phyloP scores from a whole-genome alignment of 2,113 vertebrate genomes.

The Todiramphus chloris region DNA sequence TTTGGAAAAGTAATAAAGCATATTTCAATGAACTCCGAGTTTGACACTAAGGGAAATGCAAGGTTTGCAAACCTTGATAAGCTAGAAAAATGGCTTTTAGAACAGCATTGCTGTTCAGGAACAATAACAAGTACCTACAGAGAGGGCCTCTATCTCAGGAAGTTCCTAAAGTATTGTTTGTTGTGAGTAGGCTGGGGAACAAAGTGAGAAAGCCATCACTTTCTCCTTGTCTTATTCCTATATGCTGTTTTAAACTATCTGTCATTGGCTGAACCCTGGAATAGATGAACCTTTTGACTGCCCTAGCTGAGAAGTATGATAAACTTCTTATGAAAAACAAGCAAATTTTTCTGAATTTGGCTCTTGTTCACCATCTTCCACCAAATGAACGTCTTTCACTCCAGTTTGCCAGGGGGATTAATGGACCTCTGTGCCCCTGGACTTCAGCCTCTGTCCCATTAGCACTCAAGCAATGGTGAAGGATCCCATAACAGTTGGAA shows the following conservation, averaged over 20 bases:
- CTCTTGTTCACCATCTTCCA: not conserved
- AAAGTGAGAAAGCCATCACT: not conserved
- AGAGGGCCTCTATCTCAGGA: not conserved
- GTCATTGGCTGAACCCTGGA: not conserved
- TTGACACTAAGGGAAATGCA: not conserved
- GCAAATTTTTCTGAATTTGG: not conserved
- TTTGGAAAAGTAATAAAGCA: not conserved
- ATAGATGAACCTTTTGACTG: not conserved
- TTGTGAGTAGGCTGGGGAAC: not conserved
- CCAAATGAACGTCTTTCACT: not conserved
- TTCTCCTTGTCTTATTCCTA: not conserved
- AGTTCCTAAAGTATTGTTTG: not conserved
- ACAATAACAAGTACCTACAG: not conserved
- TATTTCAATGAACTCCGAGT: not conserved
- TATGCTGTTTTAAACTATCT: not conserved
- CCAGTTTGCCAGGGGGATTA: not conserved
- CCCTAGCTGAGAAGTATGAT: not conserved
- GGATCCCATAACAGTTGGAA: not conserved
- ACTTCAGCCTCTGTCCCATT: not conserved
- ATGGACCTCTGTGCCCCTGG: not conserved
- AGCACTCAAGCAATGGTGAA: not conserved
- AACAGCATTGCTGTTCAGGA: not conserved
- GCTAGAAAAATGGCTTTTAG: not conserved
- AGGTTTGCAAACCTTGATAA: not conserved
- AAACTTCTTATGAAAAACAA: not conserved